A percentile compares a stretch with the other conserved stretches of the same genome.
Conservation (phyloP, 2,113 vertebrate species). For the Centropristis striata region DNA sequence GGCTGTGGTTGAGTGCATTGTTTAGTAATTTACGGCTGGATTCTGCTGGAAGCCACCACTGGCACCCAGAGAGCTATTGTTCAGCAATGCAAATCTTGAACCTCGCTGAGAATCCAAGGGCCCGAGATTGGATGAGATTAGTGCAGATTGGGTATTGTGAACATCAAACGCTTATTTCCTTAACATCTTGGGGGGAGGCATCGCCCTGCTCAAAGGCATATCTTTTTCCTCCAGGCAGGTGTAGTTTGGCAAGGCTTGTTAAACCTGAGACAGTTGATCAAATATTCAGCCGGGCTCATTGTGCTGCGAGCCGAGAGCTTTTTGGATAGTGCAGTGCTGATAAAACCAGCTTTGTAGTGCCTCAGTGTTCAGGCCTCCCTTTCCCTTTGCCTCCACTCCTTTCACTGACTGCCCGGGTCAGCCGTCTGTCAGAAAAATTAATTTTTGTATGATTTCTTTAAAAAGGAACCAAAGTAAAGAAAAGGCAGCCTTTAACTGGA, state of each 20-base stretch:
- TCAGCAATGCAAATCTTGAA: conserved; percentile 58
- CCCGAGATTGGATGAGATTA: conserved; percentile 52
- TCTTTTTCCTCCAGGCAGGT: conserved; percentile 77
- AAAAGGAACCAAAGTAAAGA: conserved; percentile 80
- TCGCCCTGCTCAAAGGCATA: conserved; percentile 71
- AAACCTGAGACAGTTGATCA: conserved; percentile 80
- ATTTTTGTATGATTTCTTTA: conserved; percentile 79
- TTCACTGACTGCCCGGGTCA: conserved; percentile 73
- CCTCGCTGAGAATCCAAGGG: conserved; percentile 44
- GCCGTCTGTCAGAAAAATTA: conserved; percentile 74
- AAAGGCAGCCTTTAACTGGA: conserved; percentile 80
- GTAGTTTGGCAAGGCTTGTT: conserved; percentile 79
- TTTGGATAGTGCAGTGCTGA: conserved; percentile 60
- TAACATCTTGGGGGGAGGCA: conserved; percentile 65
- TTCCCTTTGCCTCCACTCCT: conserved; percentile 70
- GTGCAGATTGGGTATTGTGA: conserved; percentile 60
- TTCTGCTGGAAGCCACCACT: conserved; percentile 37
- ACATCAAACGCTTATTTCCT: conserved; percentile 73
- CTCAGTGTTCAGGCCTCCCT: conserved; percentile 39
- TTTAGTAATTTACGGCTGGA: conserved; percentile 53
- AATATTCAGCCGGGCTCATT: conserved; percentile 78
- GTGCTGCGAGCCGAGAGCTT: conserved; percentile 64
- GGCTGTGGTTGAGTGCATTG: conserved; percentile 32
- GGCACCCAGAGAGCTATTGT: conserved; percentile 50
- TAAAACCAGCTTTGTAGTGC: conserved; percentile 74